These are phyloP conservation scores for Stegodyphus dumicola DNA, from an alignment of 1,140 invertebrate species.

Conservation along the genomic window DNA sequence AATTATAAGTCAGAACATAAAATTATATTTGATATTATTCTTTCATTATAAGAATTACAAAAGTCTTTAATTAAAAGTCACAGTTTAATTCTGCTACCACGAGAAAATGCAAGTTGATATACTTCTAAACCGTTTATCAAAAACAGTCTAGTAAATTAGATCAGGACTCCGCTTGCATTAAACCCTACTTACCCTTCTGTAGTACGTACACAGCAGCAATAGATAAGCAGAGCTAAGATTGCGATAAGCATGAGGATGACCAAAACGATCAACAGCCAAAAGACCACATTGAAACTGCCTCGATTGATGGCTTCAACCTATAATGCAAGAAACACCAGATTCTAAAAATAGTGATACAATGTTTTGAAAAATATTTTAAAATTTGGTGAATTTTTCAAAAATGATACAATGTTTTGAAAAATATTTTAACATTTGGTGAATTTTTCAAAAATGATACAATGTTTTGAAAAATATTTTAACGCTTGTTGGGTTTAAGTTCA, in stretches of 20 bases:
- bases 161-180: background rate
- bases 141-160: background rate
- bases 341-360: too few relatives aligned
- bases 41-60: too few relatives aligned
- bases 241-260: constrained; percentile 60
- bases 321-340: too few relatives aligned
- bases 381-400: background rate
- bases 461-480: too few relatives aligned
- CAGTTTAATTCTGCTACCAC: too few relatives aligned
- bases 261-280: constrained; percentile 61
- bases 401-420: background rate
- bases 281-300: constrained; percentile 52
- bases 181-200: constrained; percentile 28
- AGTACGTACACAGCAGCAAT: constrained; percentile 40
- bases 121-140: background rate
- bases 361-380: background rate
- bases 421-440: background rate
- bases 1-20: background rate
- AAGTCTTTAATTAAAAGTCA: too few relatives aligned
- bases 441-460: too few relatives aligned
- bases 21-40: too few relatives aligned
- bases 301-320: constrained; percentile 38
- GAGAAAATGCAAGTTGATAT: too few relatives aligned
- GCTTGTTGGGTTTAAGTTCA: too few relatives aligned
- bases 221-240: constrained; percentile 52